Base-by-base conservation (phyloP, 1,140 invertebrate species). In the Hylaeus anthracinus region DNA sequence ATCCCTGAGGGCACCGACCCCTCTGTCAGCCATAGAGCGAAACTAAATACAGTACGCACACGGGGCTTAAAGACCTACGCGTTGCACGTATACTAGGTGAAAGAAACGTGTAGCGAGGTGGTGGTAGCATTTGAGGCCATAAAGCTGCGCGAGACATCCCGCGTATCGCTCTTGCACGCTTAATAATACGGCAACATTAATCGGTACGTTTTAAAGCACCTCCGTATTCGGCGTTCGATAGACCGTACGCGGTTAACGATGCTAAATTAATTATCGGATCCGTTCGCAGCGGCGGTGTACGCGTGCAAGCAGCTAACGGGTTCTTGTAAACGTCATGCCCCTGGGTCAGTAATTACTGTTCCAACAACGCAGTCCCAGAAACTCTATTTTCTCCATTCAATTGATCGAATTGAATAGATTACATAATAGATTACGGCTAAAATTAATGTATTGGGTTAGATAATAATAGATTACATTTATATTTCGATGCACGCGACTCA, bases 211-310 rank as follows among this genome's bases (percentile, higher is more conserved):
- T 72, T 60, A 51, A 15, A 26, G 3, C 69, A 43, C 15, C n/a
- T 2, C 10, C 6, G 43, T 45, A 58, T 53, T 53, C 15, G 76
- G 6, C 12, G 65, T 15, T 14, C 43, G 5, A 73, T 39, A 39
- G 15, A 45, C 4, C 8, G 55, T 2, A 51, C 37, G 60, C 81
- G 79, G 69, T 83, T 60, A 84, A 67, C 82, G 55, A 51, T 3
- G 65, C 37, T 69, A 79, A 74, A 84, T 85, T 84, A 85, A 85
- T 85, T 84, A 85, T 72, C 70, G 58, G 53, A 58, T 58, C 67
- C 67, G 72, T 84, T 61, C 43, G 55, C 14, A 6, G n/a, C 37
- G 10, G n/a, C 37, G 43, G 10, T 45, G 55, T 51, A 51, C 51
- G 10, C 10, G 37, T 64, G n/a, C 72, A 41, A 53, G 45, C 60